Evolutionary conservation across 2,113 vertebrate species (phyloP), one percentile per base, ranked within the genome.

Genomic region (Semicossyphus pulcher): DNA sequence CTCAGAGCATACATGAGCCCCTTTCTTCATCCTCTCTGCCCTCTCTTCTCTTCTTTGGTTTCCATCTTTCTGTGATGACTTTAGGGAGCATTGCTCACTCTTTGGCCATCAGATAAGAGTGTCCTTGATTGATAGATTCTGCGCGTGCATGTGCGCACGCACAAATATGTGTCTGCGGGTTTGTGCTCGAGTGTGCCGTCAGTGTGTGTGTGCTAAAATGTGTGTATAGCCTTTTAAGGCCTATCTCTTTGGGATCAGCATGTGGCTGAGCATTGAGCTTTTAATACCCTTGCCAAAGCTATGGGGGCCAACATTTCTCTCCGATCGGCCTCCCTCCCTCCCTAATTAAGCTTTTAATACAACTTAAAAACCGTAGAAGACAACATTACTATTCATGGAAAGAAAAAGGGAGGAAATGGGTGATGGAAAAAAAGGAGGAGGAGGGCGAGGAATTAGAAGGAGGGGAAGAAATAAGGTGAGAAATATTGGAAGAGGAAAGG

Each of bases 101-200:
- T 80, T 60, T 73, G 60, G 78, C 78, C 78, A 91, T 89, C 86
- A 89, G 87, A 91, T 91, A 90, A 81, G 76, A 71, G 76, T 49
- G 70, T 79, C 82, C 84, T 77, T 75, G 73, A 86, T 87, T 80
- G 34, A 88, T 89, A 86, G 25, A 58, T 75, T 68, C 61, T 72
- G 39, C 32, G 45, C 18, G 26, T 62, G 66, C 66, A 14, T 10
- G 34, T 59, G 53, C 47, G 32, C 61, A 36, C 18, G n/a, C n/a
- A 28, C 23, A 36, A 53, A 41, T n/a, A 15, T 34, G 32, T 58
- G 71, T 65, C 37, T 80, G 32, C 18, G 25, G 29, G 37, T 34
- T 10, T 49, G 31, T 68, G 14, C 61, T 36, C 60, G 23, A 23
- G 36, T 44, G 41, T 26, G 37, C 39, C 21, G 23, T n/a, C 21